These are phyloP conservation scores for Hypsibius dujardini DNA, from an alignment of 1,140 invertebrate species.

Conservation along the genomic window DNA sequence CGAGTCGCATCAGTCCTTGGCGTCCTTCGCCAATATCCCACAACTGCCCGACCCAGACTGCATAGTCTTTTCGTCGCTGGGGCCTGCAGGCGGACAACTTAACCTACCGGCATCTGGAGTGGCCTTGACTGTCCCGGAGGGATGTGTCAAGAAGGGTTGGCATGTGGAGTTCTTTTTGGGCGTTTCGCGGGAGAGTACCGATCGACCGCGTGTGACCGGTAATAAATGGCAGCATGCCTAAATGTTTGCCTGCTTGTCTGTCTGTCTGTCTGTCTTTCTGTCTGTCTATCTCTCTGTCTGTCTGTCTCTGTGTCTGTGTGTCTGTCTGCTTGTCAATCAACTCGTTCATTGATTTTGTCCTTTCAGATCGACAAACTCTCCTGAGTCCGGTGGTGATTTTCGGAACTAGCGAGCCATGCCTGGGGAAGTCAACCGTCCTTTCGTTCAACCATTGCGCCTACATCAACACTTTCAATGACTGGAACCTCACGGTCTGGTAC, in stretches of 20 bases:
- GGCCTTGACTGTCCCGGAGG: slow-evolving; percentile 66
- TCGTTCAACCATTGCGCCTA: slow-evolving; percentile 77
- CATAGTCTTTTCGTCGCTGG: background rate
- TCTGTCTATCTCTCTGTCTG: background rate
- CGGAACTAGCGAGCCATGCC: slow-evolving; percentile 53
- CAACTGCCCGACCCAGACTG: background rate
- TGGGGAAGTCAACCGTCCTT: slow-evolving; percentile 73
- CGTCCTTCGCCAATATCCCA: background rate
- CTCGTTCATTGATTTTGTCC: slow-evolving; percentile 22
- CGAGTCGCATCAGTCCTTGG: background rate
- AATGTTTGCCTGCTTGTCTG: slow-evolving; percentile 18
- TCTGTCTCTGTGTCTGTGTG: background rate
- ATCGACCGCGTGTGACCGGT: slow-evolving; percentile 62
- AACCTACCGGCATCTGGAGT: slow-evolving; percentile 41
- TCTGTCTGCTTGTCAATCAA: background rate
- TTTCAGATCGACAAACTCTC: slow-evolving; percentile 57
- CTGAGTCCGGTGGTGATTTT: slow-evolving; percentile 75
- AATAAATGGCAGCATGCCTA: slow-evolving; percentile 24
- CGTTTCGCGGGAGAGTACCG: slow-evolving; percentile 73
- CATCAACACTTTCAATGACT: slow-evolving; percentile 30
- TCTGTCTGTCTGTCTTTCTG: slow-evolving; percentile 14
- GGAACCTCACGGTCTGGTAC: slow-evolving; percentile 61
- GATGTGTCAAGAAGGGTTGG: slow-evolving; percentile 53
- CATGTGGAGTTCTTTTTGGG: slow-evolving; percentile 67
- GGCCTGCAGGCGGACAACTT: background rate